Conservation (phyloP, 1,140 invertebrate genomes). For the Megathymus violae region DNA sequence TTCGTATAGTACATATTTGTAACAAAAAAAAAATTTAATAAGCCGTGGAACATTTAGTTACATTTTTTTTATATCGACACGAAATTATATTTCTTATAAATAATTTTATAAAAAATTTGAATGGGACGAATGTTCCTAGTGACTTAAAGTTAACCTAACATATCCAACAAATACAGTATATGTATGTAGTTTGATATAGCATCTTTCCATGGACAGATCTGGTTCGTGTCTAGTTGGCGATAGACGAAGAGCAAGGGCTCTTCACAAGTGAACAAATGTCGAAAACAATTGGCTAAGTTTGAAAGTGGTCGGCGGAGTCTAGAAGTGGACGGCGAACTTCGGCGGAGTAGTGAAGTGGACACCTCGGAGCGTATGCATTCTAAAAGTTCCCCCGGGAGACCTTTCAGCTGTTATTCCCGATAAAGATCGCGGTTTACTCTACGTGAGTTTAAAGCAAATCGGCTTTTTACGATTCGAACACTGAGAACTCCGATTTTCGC, state of each 20-base stretch:
- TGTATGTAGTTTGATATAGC: too few relatives aligned
- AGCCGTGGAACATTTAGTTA: too few relatives aligned
- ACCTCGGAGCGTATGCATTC: conserved; percentile 26
- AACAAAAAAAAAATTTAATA: too few relatives aligned
- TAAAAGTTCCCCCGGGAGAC: conserved; percentile 27
- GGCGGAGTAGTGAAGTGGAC: conserved; percentile 15
- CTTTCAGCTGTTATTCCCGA: conserved; percentile 32
- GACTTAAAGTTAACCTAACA: too few relatives aligned
- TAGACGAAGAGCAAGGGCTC: not conserved
- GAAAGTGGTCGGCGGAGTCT: conserved; percentile 29
- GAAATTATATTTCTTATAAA: too few relatives aligned
- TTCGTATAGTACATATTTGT: too few relatives aligned
- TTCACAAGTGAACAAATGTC: conserved; percentile 21
- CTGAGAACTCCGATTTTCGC: conserved; percentile 14
- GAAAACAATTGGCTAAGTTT: conserved; percentile 33
- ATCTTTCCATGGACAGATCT: not conserved
- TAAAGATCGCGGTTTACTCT: conserved; percentile 32
- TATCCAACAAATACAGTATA: too few relatives aligned
- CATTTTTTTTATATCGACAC: too few relatives aligned
- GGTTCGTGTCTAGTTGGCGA: not conserved
- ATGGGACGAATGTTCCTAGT: too few relatives aligned
- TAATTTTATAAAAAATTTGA: too few relatives aligned
- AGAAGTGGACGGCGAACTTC: conserved; percentile 17
- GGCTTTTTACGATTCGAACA: conserved; percentile 30
- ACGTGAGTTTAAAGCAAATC: conserved; percentile 35